Conservation (phyloP, 2,888 invertebrate genomes). For the Apamea sordens region DNA sequence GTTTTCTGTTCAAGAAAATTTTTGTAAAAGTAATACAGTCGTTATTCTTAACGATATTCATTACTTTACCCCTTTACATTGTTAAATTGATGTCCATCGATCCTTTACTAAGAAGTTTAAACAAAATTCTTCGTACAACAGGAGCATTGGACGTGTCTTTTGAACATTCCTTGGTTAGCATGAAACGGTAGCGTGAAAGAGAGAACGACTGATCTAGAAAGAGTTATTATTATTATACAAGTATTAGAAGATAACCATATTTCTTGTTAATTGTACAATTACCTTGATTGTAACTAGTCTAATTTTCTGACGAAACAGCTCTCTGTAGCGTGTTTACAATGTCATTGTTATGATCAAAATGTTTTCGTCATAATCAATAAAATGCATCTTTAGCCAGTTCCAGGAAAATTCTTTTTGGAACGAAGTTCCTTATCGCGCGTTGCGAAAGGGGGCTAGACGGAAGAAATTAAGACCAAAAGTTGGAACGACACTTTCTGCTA, state of each 20-base stretch:
- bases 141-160: slow-evolving; percentile 20
- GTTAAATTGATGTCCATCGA: slow-evolving; percentile 5
- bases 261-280: not conserved
- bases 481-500: too few species aligned
- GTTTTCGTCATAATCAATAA: not conserved
- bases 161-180: not conserved
- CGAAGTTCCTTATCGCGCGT: too few species aligned
- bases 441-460: too few species aligned
- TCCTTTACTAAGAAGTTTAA: not conserved
- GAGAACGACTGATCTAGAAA: not conserved
- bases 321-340: not conserved
- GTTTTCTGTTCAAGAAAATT: slow-evolving; percentile 35
- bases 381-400: not conserved
- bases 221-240: slow-evolving; percentile 8
- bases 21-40: slow-evolving; percentile 42
- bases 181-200: slow-evolving; percentile 6
- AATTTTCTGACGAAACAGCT: not conserved
- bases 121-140: not conserved
- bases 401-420: not conserved
- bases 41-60: slow-evolving; percentile 53
- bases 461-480: too few species aligned
- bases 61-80: slow-evolving; percentile 24
- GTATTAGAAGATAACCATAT: not conserved
- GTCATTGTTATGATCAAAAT: not conserved
- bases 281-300: not conserved